Evolutionary conservation across 2,113 vertebrate genomes (phyloP), one percentile per base, ranked within the genome.

Genomic region (Rhinoderma darwinii): DNA sequence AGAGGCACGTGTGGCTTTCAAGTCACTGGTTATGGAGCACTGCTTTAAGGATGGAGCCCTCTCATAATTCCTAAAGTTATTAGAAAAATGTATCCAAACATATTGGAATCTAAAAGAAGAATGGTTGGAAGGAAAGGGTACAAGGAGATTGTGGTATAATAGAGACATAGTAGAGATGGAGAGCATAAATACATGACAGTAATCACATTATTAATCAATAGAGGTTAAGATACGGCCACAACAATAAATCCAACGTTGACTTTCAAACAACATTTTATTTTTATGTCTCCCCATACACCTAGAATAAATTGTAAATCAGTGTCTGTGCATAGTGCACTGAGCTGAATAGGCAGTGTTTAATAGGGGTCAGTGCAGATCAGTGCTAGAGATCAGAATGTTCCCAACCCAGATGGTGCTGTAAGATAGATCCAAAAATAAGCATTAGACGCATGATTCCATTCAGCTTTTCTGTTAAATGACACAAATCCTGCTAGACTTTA

Each of bases 401-500:
- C n/a, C 3, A 43, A 50, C n/a, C 74, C 56, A 89, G 76, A 78
- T 84, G 66, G 44, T 84, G 20, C 63, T 86, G 68, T 44, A 56
- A 88, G 51, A 1, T 43, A 87, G 68, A 87, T 88, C 41, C 70
- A 89, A 89, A 91, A 89, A 88, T 73, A 86, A 89, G 15, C 7
- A 84, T 88, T 90, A 89, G 88, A 82, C 82, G 8, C 82, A 86
- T 88, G 35, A 87, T 90, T 86, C 63, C 80, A 9, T 89, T 89
- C 61, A 88, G 78, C 20, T 86, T 91, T 90, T 86, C 59, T 75
- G 18, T 70, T 84, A 88, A 89, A 68, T 84, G 70, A 77, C 47
- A 83, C 47, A 88, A 91, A 90, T 87, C n/a, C 85, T 61, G 5
- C 41, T 7, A 88, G 59, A 89, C 88, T 84, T 88, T 86, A 82